Conservation (phyloP, 35 echinoderm and acorn worm species). For the Stichopus chloronotus region DNA sequence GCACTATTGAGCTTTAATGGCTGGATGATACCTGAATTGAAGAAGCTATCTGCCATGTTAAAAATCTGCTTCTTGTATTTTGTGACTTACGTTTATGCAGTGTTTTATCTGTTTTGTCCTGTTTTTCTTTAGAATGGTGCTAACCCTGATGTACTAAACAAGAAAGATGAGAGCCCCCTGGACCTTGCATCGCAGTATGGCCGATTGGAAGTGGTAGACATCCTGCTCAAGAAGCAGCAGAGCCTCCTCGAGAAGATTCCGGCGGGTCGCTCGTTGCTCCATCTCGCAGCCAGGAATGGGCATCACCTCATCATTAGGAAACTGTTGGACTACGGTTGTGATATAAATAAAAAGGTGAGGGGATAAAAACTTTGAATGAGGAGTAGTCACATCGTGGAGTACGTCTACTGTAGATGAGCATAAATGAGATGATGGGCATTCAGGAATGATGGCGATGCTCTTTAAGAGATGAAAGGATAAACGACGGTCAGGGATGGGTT, state of each 20-base stretch:
- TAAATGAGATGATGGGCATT: not conserved
- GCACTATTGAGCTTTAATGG: too few relatives aligned
- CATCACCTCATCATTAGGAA: constrained; percentile 82
- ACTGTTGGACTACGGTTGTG: constrained; percentile 78
- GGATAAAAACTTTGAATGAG: not conserved
- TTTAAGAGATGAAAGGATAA: not conserved
- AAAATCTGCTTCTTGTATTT: too few relatives aligned
- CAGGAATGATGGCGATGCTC: not conserved
- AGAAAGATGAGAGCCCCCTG: constrained; percentile 87
- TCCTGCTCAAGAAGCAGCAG: constrained; percentile 67
- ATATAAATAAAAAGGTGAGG: constrained; percentile 93
- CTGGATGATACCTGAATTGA: too few relatives aligned
- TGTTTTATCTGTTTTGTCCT: not conserved
- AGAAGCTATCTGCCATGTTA: too few relatives aligned
- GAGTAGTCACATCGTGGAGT: not conserved
- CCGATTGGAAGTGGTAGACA: constrained; percentile 76
- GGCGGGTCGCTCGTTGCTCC: constrained; percentile 72
- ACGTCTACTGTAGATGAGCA: not conserved
- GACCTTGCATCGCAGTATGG: constrained; percentile 94
- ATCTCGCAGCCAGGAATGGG: constrained; percentile 91
- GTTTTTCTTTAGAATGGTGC: constrained; percentile 73
- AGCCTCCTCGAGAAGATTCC: constrained; percentile 73
- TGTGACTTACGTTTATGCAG: too few relatives aligned
- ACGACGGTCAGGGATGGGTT: not conserved
- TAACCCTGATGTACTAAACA: constrained; percentile 79